phyloP scores from a whole-genome alignment of 1,140 invertebrate genomes.

The Platyura marginata region DNA sequence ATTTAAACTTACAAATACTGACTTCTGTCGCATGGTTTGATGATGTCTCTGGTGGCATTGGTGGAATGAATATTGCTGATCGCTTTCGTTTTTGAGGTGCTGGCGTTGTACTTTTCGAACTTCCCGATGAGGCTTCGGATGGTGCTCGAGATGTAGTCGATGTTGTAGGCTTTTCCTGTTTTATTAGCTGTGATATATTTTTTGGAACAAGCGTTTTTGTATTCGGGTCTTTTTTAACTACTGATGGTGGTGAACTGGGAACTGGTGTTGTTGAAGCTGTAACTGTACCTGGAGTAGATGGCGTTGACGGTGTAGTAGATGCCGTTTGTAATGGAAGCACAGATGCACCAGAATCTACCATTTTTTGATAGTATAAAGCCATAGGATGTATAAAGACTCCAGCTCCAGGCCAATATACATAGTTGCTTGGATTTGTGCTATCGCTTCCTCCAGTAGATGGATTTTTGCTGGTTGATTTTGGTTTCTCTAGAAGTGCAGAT shows the following conservation, averaged over 20 bases:
- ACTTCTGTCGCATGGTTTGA: constrained; percentile 60
- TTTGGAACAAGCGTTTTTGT: background rate
- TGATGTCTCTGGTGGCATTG: constrained; percentile 47
- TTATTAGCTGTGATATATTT: background rate
- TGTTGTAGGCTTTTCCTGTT: background rate
- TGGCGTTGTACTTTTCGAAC: constrained; percentile 17
- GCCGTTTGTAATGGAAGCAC: background rate
- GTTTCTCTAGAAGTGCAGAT: constrained; percentile 8
- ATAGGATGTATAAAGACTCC: constrained; percentile 52
- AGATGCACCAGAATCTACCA: constrained; percentile 26
- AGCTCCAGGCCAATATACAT: constrained; percentile 49
- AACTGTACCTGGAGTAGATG: background rate
- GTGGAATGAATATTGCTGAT: constrained; percentile 64
- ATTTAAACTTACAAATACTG: constrained; percentile 85
- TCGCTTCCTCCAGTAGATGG: constrained; percentile 14
- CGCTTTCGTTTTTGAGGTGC: constrained; percentile 46
- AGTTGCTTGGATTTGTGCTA: constrained; percentile 5
- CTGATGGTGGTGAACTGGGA: constrained; percentile 16
- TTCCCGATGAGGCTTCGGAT: too few species aligned
- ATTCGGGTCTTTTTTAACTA: constrained; percentile 9
- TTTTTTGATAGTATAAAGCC: constrained; percentile 51
- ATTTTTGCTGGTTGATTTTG: constrained; percentile 7
- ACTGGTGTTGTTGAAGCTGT: background rate
- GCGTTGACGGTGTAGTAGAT: background rate
- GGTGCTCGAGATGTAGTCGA: background rate